A percentile compares a stretch with the other conserved stretches of the same genome.
phyloP scores from a whole-genome alignment of 1,140 invertebrate genomes.

The Bombus confusus region DNA sequence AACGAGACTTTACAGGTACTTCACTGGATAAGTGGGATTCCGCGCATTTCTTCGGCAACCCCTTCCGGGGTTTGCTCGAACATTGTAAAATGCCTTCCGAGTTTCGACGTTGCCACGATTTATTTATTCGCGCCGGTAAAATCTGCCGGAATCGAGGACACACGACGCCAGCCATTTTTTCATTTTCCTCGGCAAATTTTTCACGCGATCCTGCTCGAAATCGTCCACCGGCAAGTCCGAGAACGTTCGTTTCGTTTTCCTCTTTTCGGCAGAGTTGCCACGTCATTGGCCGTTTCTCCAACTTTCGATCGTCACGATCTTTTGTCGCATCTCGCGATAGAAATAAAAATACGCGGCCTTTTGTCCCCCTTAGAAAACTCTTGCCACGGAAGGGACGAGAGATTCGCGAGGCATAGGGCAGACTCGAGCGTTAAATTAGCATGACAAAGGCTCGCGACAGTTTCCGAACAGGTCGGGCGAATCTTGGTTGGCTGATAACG shows the following conservation, averaged over 20 bases:
- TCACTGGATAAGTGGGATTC: slow-evolving; percentile 76
- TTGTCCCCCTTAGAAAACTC: no score
- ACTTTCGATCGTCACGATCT: no score
- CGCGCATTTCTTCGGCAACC: slow-evolving; percentile 65
- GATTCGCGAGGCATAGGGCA: neutral
- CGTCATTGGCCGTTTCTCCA: no score
- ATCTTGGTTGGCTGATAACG: slow-evolving; percentile 10
- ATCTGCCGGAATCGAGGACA: slow-evolving; percentile 35
- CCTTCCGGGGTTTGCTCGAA: slow-evolving; percentile 48
- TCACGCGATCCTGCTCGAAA: no score
- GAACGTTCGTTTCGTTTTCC: no score
- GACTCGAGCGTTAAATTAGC: slow-evolving; percentile 5
- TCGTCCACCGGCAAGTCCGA: no score
- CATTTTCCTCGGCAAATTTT: neutral
- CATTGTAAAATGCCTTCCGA: slow-evolving; percentile 61
- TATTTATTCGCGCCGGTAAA: slow-evolving; percentile 66
- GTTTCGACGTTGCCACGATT: slow-evolving; percentile 70
- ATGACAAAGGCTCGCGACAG: slow-evolving; percentile 11
- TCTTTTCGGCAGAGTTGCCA: no score
- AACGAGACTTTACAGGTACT: slow-evolving; percentile 76
- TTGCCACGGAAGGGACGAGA: neutral
- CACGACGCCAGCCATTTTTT: neutral
- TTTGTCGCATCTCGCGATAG: no score
- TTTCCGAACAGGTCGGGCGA: neutral
- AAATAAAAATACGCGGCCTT: no score